Conservation (phyloP, 2,888 invertebrate genomes). For the Lucinisca nassula region DNA sequence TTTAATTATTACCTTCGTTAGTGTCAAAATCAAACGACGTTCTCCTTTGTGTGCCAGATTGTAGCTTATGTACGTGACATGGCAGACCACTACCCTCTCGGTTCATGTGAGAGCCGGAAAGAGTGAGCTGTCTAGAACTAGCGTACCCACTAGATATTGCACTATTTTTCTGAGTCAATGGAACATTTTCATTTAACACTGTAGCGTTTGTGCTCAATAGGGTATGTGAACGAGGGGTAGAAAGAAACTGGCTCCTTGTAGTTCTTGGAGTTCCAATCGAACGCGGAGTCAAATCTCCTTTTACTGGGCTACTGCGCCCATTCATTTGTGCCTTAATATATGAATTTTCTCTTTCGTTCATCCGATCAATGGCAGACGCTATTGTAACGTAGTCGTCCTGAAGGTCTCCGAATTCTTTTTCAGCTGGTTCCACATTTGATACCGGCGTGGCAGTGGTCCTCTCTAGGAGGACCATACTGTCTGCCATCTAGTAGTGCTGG, state of each 20-base stretch:
- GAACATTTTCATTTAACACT: conserved; percentile 46
- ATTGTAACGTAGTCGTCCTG: not conserved
- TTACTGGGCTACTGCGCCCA: not conserved
- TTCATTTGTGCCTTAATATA: not conserved
- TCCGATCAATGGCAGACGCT: not conserved
- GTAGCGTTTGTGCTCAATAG: conserved; percentile 11
- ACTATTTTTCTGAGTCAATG: conserved; percentile 61
- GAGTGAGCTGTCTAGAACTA: conserved; percentile 63
- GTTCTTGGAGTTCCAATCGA: conserved; percentile 31
- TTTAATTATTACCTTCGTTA: conserved; percentile 76
- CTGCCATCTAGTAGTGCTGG: not conserved
- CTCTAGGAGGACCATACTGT: not conserved
- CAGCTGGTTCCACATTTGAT: not conserved
- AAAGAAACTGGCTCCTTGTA: conserved; percentile 10
- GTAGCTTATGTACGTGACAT: not conserved
- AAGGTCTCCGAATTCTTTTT: not conserved
- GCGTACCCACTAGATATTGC: conserved; percentile 59
- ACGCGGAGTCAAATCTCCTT: conserved; percentile 6
- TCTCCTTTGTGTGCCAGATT: not conserved
- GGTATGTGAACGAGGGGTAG: not conserved
- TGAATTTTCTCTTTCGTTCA: conserved; percentile 15
- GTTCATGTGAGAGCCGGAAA: conserved; percentile 33
- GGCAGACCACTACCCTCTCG: conserved; percentile 30
- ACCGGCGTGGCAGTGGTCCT: not conserved
- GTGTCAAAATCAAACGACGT: conserved; percentile 66